Base-by-base conservation (phyloP, 2,888 invertebrate genomes). In the Arge pagana region DNA sequence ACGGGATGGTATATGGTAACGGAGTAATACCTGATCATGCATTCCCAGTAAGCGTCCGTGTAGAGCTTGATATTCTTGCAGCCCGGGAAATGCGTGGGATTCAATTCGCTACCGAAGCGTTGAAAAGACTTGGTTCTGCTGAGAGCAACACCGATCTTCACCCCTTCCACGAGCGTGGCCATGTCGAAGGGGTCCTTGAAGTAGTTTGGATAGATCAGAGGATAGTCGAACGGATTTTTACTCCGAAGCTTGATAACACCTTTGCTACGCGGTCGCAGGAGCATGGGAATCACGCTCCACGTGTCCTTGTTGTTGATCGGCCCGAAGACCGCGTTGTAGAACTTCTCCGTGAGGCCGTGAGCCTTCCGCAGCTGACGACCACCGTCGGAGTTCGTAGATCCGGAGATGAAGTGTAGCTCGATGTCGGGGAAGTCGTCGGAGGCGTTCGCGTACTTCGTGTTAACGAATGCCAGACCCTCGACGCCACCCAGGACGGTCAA, bases 161-260 rank as follows among this genome's bases (percentile, higher is more conserved):
- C 90, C 0, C 93, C 93, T 77, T 93, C 93, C 0, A 93, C 80
- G 31, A 94, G 75, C 0, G 87, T 88, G 56, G 87, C 87, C 57
- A 90, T 80, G 63, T 97, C 97, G 56, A 84, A 80, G 15, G 89
- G 85, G 50, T 93, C 89, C 13, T 84, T 77, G 66, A 97, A 85
- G 71, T 97, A 97, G 71, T 96, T 96, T 0, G 96, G 93, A 65
- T 93, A 89, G 50, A 97, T 93, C 53, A 89, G 81, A 0, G 97
- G 97, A 64, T 91, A 89, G 52, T 93, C 90, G 61, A 88, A 87
- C 0, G 96, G 96, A 74, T 93, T 89, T 10, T 84, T 84, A 59
- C 90, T 90, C 6, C 90, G 83, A 15, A 98, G 75, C 61, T 86
- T 89, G 18, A 98, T 86, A 19, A 82, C 80, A 0, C 98, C 98